Evolutionary conservation across 2,888 invertebrate genomes (phyloP).

Genomic region (Orchesella flavescens): DNA sequence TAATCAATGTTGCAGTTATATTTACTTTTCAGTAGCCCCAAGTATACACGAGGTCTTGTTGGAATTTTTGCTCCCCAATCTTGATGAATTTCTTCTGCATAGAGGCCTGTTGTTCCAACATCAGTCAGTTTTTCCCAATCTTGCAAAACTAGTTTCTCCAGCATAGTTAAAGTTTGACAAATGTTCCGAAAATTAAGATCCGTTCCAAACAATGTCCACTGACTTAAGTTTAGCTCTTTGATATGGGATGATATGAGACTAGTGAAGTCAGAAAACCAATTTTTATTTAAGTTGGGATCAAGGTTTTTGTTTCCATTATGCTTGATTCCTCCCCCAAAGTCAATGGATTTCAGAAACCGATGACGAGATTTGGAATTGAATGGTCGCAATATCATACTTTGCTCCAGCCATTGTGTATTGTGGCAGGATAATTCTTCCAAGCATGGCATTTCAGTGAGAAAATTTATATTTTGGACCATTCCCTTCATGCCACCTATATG

Average conservation of each 20-base stretch:
- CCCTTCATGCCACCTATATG: constrained; percentile 66
- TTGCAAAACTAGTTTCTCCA: constrained; percentile 63
- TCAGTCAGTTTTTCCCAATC: constrained; percentile 68
- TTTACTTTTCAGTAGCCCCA: constrained; percentile 55
- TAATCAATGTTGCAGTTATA: background rate
- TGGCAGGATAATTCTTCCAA: constrained; percentile 64
- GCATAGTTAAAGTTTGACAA: constrained; percentile 53
- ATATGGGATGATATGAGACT: constrained; percentile 44
- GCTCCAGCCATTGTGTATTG: constrained; percentile 68
- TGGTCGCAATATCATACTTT: constrained; percentile 56
- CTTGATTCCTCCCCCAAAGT: constrained; percentile 54
- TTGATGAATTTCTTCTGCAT: constrained; percentile 60
- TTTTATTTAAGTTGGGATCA: constrained; percentile 54
- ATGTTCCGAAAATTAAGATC: constrained; percentile 67
- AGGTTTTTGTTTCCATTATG: constrained; percentile 54
- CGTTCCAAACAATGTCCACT: constrained; percentile 66
- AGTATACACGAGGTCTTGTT: constrained; percentile 28
- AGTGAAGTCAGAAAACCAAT: constrained; percentile 65
- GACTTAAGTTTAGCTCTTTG: constrained; percentile 60
- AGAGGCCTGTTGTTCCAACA: constrained; percentile 65
- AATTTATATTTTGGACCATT: constrained; percentile 52
- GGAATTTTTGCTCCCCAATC: constrained; percentile 40
- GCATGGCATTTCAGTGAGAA: constrained; percentile 55
- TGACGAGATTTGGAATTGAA: constrained; percentile 44
- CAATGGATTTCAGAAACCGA: constrained; percentile 31